These are phyloP conservation scores for Morinoia aosen DNA, from an alignment of 2,888 invertebrate species.

Conservation along the genomic window DNA sequence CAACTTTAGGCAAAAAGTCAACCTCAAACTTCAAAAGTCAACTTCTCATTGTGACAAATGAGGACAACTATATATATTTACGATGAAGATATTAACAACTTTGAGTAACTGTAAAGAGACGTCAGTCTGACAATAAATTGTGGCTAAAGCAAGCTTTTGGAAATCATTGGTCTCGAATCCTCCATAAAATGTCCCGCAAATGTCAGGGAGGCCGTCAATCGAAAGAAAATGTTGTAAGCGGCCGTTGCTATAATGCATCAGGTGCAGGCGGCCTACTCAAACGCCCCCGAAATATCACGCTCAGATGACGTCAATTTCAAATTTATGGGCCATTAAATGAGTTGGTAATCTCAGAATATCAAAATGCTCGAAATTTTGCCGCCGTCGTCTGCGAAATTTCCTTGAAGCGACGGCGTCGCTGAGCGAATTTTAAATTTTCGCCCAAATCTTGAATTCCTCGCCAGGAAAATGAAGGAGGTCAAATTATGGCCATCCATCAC, in stretches of 20 bases:
- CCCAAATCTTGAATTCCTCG: not conserved
- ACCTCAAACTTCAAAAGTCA: too few relatives aligned
- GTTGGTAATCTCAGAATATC: not conserved
- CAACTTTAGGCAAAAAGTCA: too few relatives aligned
- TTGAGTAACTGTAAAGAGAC: too few relatives aligned
- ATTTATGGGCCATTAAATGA: not conserved
- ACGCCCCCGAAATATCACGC: not conserved
- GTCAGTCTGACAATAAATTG: too few relatives aligned
- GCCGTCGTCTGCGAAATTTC: not conserved
- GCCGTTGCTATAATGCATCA: not conserved
- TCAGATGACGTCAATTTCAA: not conserved
- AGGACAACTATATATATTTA: too few relatives aligned
- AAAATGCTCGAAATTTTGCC: not conserved
- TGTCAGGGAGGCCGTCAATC: not conserved
- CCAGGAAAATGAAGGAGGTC: not conserved
- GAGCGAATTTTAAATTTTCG: not conserved
- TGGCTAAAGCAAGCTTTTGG: too few relatives aligned
- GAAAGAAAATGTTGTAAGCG: not conserved
- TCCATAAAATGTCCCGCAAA: too few relatives aligned
- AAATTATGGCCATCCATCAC: not conserved
- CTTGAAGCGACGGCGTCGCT: not conserved
- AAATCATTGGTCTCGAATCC: too few relatives aligned
- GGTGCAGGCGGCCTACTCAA: not conserved
- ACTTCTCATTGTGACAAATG: too few relatives aligned
- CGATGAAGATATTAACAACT: too few relatives aligned